Conservation (phyloP, 2,113 vertebrate species). For the Peucedramus taeniatus region DNA sequence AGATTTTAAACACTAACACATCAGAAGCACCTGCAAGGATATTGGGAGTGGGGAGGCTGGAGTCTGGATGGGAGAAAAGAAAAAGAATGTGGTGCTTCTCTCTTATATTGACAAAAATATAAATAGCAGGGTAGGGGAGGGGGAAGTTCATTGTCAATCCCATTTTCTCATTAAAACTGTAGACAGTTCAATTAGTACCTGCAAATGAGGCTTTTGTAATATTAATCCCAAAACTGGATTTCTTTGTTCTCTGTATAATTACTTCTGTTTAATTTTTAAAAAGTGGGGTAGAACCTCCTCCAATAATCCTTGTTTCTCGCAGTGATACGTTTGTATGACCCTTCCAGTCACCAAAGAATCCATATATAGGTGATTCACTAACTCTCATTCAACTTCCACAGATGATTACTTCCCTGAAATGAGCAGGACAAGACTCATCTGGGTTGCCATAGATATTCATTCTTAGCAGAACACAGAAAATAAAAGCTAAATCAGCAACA, state of each 20-base stretch:
- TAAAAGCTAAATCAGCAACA: neutral
- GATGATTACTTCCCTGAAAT: neutral
- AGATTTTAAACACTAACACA: neutral
- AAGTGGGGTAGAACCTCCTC: neutral
- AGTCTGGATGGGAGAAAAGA: neutral
- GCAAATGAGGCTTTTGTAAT: neutral
- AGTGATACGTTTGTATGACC: neutral
- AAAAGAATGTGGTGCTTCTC: neutral
- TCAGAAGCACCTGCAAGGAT: neutral
- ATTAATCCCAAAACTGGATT: neutral
- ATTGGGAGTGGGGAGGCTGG: neutral
- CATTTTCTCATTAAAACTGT: neutral
- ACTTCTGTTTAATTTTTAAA: neutral
- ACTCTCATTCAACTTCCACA: neutral
- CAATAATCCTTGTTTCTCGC: neutral
- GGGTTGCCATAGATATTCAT: neutral
- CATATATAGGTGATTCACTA: neutral
- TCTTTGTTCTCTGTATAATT: neutral
- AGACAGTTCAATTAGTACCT: neutral
- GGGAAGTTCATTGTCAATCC: neutral
- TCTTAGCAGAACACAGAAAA: neutral
- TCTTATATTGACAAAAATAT: neutral
- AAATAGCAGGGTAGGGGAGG: neutral
- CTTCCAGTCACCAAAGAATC: neutral
- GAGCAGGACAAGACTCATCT: neutral